Conservation (phyloP, 1,140 invertebrate species). For the Drosophila truncata region DNA sequence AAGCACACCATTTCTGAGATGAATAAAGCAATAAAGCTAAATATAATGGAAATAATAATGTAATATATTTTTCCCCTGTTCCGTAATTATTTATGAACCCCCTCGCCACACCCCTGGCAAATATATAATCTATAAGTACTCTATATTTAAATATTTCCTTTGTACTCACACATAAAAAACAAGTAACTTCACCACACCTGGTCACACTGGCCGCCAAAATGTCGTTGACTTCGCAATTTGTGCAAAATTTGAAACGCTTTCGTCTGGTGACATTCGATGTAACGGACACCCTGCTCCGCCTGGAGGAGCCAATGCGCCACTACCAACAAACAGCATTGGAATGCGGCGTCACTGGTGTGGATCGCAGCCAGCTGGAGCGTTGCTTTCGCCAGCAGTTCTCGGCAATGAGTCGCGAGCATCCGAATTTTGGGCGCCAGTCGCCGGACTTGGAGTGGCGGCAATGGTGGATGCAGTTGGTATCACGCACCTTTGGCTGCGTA, state of each 20-base stretch:
- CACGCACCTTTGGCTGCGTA: constrained; percentile 57
- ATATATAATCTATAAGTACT: background rate
- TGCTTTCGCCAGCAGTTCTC: constrained; percentile 79
- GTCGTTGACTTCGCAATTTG: constrained; percentile 63
- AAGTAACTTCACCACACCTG: background rate
- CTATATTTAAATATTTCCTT: constrained; percentile 2
- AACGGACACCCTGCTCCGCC: constrained; percentile 92
- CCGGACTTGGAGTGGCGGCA: constrained; percentile 63
- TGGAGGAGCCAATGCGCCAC: constrained; percentile 88
- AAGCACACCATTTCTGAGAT: too few species aligned
- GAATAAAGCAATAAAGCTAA: too few species aligned
- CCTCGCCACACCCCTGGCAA: too few species aligned
- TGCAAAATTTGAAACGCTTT: constrained; percentile 82
- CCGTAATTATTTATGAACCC: too few species aligned
- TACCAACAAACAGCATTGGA: constrained; percentile 89
- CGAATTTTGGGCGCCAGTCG: constrained; percentile 70
- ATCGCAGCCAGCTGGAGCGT: constrained; percentile 86
- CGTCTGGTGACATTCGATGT: constrained; percentile 94
- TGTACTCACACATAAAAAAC: background rate
- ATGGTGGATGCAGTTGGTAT: constrained; percentile 75
- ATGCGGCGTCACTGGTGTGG: constrained; percentile 88
- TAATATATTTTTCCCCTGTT: too few species aligned
- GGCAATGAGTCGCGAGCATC: constrained; percentile 52
- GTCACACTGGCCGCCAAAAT: constrained; percentile 50
- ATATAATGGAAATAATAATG: too few species aligned